Evolutionary conservation across 1,140 invertebrate genomes (phyloP).

Genomic region (Bombyx mandarina): DNA sequence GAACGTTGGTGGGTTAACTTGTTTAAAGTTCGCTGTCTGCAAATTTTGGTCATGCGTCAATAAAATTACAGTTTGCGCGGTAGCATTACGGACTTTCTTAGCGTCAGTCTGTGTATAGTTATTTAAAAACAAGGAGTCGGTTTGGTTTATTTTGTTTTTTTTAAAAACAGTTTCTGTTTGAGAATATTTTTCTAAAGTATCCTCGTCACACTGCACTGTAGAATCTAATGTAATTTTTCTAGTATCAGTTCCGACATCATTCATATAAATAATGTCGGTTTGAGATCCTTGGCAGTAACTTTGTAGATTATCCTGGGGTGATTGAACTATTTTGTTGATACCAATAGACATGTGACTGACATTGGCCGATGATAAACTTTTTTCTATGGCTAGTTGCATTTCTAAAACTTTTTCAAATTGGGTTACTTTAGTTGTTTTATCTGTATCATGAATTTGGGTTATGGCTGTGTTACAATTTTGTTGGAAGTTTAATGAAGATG

Average conservation of each 20-base stretch:
- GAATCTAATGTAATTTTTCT: constrained; percentile 50
- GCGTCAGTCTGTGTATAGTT: constrained; percentile 44
- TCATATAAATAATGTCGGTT: constrained; percentile 51
- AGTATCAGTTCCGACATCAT: constrained; percentile 55
- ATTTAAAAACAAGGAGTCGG: constrained; percentile 27
- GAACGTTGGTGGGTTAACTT: not conserved
- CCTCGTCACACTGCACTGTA: constrained; percentile 39
- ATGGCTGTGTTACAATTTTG: constrained; percentile 34
- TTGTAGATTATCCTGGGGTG: constrained; percentile 39
- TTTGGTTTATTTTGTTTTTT: constrained; percentile 53
- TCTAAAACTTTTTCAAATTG: constrained; percentile 47
- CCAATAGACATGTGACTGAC: constrained; percentile 44
- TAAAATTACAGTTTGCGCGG: constrained; percentile 26
- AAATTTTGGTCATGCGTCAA: no score
- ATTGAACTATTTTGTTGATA: constrained; percentile 49
- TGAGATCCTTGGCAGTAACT: constrained; percentile 56
- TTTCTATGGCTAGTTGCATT: constrained; percentile 58
- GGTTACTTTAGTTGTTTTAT: constrained; percentile 33
- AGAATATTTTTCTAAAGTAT: constrained; percentile 40
- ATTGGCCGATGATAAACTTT: constrained; percentile 51
- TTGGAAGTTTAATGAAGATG: constrained; percentile 33
- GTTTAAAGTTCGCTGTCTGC: constrained; percentile 7
- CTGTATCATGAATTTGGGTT: constrained; percentile 27
- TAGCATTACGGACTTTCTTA: constrained; percentile 29
- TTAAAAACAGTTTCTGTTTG: constrained; percentile 52